A percentile compares a stretch with the other conserved stretches of the same genome.
phyloP scores from a whole-genome alignment of 2,797 vertebrate genomes.

The Sparus aurata region DNA sequence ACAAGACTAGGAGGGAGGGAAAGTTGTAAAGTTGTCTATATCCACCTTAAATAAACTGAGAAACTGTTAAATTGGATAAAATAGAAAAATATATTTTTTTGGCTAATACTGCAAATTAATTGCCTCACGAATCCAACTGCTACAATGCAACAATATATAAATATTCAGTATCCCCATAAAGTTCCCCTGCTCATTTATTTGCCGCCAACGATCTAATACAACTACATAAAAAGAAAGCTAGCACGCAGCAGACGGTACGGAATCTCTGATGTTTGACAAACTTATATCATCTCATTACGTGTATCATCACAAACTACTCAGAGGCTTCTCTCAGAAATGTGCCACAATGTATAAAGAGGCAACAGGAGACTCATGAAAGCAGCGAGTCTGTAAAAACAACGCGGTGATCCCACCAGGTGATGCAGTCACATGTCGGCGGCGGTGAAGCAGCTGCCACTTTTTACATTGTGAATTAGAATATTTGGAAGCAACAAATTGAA shows the following conservation, averaged over 20 bases:
- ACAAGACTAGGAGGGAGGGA: too few relatives aligned
- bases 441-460: constrained; percentile 35
- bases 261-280: constrained; percentile 4
- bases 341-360: constrained; percentile 31
- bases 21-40: too few relatives aligned
- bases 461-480: constrained; percentile 50
- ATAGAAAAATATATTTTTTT: not conserved
- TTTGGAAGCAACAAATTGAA: constrained; percentile 61
- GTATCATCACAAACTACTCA: constrained; percentile 9
- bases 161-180: not conserved
- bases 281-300: not conserved
- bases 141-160: not conserved
- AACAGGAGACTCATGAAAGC: constrained; percentile 44
- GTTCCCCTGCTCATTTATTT: not conserved
- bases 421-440: constrained; percentile 37
- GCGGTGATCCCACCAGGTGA: constrained; percentile 37
- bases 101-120: not conserved
- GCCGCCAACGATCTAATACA: not conserved
- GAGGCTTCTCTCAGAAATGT: constrained; percentile 29
- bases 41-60: not conserved
- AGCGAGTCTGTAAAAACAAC: constrained; percentile 1
- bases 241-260: not conserved
- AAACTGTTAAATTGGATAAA: not conserved
- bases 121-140: not conserved
- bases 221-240: not conserved